These are phyloP conservation scores for Diachrysia chrysitis DNA, from an alignment of 2,888 invertebrate species.

Conservation along the genomic window DNA sequence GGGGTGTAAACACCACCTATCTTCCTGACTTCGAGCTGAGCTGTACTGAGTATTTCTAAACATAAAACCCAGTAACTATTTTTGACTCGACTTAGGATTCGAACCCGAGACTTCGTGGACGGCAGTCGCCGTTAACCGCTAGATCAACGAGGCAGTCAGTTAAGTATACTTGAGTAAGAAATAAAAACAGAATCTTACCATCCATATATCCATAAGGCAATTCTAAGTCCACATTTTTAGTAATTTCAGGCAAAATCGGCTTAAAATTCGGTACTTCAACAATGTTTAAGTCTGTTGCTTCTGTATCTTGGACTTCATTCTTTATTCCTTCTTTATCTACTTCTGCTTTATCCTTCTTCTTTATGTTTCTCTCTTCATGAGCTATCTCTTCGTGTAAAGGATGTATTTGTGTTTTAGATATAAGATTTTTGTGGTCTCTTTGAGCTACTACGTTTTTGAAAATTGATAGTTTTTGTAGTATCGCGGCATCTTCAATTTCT, in stretches of 20 bases:
- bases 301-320: constrained; percentile 10
- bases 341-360: constrained; percentile 81
- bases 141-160: too few species aligned
- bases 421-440: constrained; percentile 69
- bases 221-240: constrained; percentile 63
- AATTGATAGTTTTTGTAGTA: constrained; percentile 77
- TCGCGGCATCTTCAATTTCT: constrained; percentile 69
- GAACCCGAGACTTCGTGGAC: too few species aligned
- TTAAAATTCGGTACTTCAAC: constrained; percentile 67
- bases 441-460: constrained; percentile 78
- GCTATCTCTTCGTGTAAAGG: constrained; percentile 77
- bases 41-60: too few species aligned
- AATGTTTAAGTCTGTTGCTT: constrained; percentile 9
- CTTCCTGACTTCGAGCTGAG: too few species aligned
- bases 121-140: too few species aligned
- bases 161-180: too few species aligned
- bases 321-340: constrained; percentile 22
- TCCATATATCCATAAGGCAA: constrained; percentile 72
- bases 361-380: constrained; percentile 78
- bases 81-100: too few species aligned
- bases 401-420: constrained; percentile 78
- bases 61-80: too few species aligned
- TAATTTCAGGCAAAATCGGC: constrained; percentile 75
- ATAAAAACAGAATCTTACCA: constrained; percentile 24
- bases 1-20: too few species aligned